These are phyloP conservation scores for Panonychus citri DNA, from an alignment of 1,140 invertebrate species.

Conservation along the genomic window DNA sequence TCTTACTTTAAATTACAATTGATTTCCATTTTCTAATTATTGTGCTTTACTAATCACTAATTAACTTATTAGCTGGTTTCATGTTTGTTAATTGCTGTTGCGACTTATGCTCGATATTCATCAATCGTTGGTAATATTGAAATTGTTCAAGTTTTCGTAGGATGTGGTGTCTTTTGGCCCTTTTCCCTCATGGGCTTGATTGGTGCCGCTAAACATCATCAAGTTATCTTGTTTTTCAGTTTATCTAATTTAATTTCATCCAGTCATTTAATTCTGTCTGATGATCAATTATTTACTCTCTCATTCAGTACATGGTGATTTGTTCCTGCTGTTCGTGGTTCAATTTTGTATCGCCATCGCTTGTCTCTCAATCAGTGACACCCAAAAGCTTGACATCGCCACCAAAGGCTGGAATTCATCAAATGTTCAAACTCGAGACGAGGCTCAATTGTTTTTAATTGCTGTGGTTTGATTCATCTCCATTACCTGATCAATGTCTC, in stretches of 20 bases:
- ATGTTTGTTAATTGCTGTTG: constrained; percentile 67
- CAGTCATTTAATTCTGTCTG: not conserved
- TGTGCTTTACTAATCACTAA: constrained; percentile 16
- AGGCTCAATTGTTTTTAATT: constrained; percentile 53
- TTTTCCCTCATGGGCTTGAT: constrained; percentile 64
- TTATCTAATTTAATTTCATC: constrained; percentile 5
- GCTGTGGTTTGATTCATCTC: constrained; percentile 44
- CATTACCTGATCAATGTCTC: constrained; percentile 3
- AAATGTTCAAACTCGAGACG: constrained; percentile 30
- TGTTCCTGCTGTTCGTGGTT: constrained; percentile 60
- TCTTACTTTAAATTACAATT: not conserved
- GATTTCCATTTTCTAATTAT: not conserved
- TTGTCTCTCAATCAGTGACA: constrained; percentile 65
- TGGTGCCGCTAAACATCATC: constrained; percentile 79
- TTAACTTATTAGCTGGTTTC: constrained; percentile 60
- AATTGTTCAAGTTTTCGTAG: constrained; percentile 76
- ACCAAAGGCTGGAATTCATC: constrained; percentile 53
- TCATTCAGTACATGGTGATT: constrained; percentile 73
- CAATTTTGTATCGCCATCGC: constrained; percentile 86
- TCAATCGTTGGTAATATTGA: constrained; percentile 57
- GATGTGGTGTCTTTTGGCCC: constrained; percentile 74
- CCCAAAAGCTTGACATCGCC: constrained; percentile 55
- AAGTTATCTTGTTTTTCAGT: constrained; percentile 86
- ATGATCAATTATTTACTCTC: not conserved
- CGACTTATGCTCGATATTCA: constrained; percentile 58